phyloP scores from a whole-genome alignment of 2,888 invertebrate genomes.

The Dorcus parallelipipedus region DNA sequence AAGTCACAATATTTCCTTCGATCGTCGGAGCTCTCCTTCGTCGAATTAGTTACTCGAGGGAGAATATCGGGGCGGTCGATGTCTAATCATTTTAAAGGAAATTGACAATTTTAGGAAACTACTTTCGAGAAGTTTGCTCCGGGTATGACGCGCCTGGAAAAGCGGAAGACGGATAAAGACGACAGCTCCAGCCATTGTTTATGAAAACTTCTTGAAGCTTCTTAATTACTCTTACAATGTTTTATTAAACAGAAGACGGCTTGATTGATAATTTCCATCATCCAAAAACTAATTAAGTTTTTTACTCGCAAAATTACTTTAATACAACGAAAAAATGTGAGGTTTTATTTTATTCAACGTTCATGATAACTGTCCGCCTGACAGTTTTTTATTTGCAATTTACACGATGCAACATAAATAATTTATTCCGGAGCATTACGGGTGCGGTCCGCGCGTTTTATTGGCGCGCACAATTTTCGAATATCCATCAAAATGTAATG shows the following conservation, averaged over 20 bases:
- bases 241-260: neutral
- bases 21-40: neutral
- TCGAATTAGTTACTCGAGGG: neutral
- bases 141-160: neutral
- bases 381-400: too few relatives aligned
- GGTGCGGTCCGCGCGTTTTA: too few relatives aligned
- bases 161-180: neutral
- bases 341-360: too few relatives aligned
- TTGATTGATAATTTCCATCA: neutral
- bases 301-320: neutral
- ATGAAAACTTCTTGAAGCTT: neutral
- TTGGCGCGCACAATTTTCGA: neutral
- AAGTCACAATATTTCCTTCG: neutral
- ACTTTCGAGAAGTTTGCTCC: constrained; percentile 33
- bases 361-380: too few relatives aligned
- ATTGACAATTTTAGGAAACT: constrained; percentile 35
- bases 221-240: constrained; percentile 1
- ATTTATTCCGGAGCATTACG: too few relatives aligned
- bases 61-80: constrained; percentile 1
- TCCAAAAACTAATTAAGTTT: neutral
- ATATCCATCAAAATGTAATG: neutral
- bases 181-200: constrained; percentile 9
- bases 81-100: constrained; percentile 11
- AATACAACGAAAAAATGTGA: too few relatives aligned
- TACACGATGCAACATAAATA: too few relatives aligned